A percentile compares a stretch with the other conserved stretches of the same genome.
phyloP scores from a whole-genome alignment of 2,113 vertebrate species.

The Heloderma charlesbogerti region DNA sequence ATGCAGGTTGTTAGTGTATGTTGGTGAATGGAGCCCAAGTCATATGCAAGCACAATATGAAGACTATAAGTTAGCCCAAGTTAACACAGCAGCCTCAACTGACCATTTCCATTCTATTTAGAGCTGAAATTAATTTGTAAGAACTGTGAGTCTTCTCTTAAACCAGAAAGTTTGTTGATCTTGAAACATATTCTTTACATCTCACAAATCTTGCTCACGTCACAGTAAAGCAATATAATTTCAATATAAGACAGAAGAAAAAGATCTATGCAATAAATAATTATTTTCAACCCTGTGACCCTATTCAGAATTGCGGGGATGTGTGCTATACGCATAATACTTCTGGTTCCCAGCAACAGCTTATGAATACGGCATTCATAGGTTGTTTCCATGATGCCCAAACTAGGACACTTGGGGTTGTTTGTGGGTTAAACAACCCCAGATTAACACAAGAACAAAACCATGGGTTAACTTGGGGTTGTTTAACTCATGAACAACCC shows the following conservation, averaged over 20 bases:
- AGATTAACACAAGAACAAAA: too few species aligned
- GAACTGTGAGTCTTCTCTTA: background rate
- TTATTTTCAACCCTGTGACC: too few species aligned
- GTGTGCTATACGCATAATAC: too few species aligned
- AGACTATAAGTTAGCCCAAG: background rate
- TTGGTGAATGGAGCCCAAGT: background rate
- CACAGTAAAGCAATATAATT: background rate
- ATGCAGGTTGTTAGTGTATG: background rate
- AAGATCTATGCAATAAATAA: background rate
- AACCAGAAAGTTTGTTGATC: background rate
- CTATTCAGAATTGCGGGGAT: too few species aligned
- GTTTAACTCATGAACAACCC: too few species aligned
- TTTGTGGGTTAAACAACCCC: too few species aligned
- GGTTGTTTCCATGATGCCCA: too few species aligned
- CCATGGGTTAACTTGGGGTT: too few species aligned
- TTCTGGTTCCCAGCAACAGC: too few species aligned
- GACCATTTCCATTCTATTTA: background rate
- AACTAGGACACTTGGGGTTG: too few species aligned
- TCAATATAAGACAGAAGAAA: background rate
- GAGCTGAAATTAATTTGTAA: background rate
- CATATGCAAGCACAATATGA: background rate
- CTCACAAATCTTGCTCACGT: background rate
- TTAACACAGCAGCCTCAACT: background rate
- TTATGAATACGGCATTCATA: too few species aligned
- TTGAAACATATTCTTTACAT: background rate